Evolutionary conservation across 2,888 invertebrate genomes (phyloP), one percentile per base, ranked within the genome.

Genomic region (Stenodema calcarata): DNA sequence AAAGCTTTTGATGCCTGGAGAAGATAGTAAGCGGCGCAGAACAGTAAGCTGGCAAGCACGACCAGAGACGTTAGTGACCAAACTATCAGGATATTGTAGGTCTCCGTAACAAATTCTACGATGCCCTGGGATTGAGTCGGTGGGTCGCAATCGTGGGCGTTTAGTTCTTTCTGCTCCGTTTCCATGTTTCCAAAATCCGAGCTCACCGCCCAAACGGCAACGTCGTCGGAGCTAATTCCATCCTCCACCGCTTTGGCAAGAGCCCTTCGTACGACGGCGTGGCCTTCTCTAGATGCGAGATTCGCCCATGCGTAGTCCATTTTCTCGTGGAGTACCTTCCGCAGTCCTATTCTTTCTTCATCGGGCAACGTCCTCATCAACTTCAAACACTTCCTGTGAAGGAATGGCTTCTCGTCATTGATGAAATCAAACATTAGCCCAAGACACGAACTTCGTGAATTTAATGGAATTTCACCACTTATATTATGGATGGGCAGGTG

Each of bases 291-390:
- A 18, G 30, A 41, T 2, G 62, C 82, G 4, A 82, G 69, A 23
- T 54, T 35, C 23, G 82, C 82, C 82, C 82, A 82, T 18, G 82
- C 82, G 82, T 41, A 82, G 41, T 82, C 82, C 82, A 82, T 82
- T 69, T 82, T 82, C 62, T 82, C 82, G 62, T 82, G 82, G 23
- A 82, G 82, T 11, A 42, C 23, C 69, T 82, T 82, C 82, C 41
- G 14, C 69, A 82, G 27, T 23, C 35, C 47, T 30, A 35, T 41
- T n/a, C 23, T 41, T 27, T 62, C 82, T 23, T 54, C 62, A n/a
- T 42, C 62, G 12, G 82, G 69, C 42, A 82, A 35, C 1, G 30
- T 47, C 16, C n/a, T 18, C 69, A 69, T 27, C 35, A 82, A 23
- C 14, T 16, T 7, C 69, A 82, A 69, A 69, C 82, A 82, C 18